Percentiles rank a stretch among this genome's conserved stretches.
Conservation (phyloP, 2,797 vertebrate genomes). For the Enteromius argenteus region DNA sequence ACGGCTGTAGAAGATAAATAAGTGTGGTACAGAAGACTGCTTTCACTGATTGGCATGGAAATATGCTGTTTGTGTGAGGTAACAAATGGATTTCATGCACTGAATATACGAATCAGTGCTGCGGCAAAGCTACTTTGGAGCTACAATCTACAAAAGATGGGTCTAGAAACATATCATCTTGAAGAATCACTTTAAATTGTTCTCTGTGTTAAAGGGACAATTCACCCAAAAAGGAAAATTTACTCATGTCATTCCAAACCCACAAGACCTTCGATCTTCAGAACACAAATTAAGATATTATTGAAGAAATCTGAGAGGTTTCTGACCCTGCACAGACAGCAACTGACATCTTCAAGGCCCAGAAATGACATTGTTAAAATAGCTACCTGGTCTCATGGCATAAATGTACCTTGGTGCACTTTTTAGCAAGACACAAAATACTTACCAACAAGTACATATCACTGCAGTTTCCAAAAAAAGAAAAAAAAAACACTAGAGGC, state of each 20-base stretch:
- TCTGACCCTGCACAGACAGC: background rate
- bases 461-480: too few relatives aligned
- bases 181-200: background rate
- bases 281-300: background rate
- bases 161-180: background rate
- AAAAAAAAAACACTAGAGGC: too few relatives aligned
- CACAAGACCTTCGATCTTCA: background rate
- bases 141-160: background rate
- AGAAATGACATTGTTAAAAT: background rate
- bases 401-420: too few relatives aligned
- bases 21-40: slow-evolving; percentile 81
- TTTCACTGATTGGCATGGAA: slow-evolving; percentile 82
- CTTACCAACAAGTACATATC: too few relatives aligned
- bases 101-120: slow-evolving; percentile 69
- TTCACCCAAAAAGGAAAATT: background rate
- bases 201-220: background rate
- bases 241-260: background rate
- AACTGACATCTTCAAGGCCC: background rate
- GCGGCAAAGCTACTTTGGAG: slow-evolving; percentile 62
- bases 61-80: slow-evolving; percentile 80
- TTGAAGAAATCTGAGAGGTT: background rate
- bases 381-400: too few relatives aligned
- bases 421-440: too few relatives aligned
- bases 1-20: slow-evolving; percentile 84
- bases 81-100: slow-evolving; percentile 77